Percentiles rank a stretch among this genome's conserved stretches.
These are phyloP conservation scores for Ips nitidus DNA, from an alignment of 1,140 invertebrate genomes.

Conservation along the genomic window DNA sequence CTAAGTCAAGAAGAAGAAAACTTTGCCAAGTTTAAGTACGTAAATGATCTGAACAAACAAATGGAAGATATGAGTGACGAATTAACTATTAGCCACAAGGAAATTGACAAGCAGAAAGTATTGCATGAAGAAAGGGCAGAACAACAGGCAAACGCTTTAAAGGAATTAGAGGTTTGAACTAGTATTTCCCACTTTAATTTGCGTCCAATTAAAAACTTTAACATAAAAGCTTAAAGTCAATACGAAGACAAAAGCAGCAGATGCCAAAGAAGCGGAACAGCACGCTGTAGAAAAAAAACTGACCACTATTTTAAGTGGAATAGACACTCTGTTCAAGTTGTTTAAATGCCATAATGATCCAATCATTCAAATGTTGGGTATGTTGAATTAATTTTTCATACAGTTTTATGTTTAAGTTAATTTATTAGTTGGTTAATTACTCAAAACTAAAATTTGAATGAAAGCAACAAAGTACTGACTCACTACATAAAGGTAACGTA, in stretches of 20 bases:
- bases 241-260: constrained; percentile 48
- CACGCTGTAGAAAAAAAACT: constrained; percentile 55
- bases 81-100: constrained; percentile 38
- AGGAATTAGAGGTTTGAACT: constrained; percentile 44
- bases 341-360: constrained; percentile 69
- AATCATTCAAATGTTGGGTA: constrained; percentile 54
- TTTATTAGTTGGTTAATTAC: background rate
- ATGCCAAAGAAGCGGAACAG: constrained; percentile 55
- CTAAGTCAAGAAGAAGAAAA: constrained; percentile 85
- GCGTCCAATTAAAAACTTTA: background rate
- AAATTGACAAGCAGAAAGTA: constrained; percentile 52
- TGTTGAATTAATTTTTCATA: background rate
- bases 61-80: constrained; percentile 61
- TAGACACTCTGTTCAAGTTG: constrained; percentile 62
- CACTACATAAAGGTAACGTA: background rate
- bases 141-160: constrained; percentile 57
- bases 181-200: background rate
- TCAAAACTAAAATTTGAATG: constrained; percentile 1
- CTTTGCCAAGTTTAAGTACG: constrained; percentile 89
- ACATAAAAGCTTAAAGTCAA: background rate
- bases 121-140: constrained; percentile 53
- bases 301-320: constrained; percentile 58
- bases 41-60: constrained; percentile 88
- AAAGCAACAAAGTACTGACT: background rate
- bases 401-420: background rate